Conservation (phyloP, 2,797 vertebrate genomes). For the Chelmon rostratus region DNA sequence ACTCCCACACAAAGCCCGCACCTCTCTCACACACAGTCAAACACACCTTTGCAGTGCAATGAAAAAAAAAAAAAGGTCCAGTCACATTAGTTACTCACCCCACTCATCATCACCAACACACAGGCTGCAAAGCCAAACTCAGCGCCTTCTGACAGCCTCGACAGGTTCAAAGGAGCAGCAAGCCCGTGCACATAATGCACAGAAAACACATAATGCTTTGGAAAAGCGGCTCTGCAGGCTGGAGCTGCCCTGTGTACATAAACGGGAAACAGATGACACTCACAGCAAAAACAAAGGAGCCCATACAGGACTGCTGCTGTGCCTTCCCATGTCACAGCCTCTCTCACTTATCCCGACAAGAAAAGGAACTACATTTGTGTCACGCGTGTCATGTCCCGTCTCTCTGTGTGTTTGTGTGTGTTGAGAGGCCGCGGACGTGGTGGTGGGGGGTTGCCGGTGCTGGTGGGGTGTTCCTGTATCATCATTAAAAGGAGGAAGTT, state of each 20-base stretch:
- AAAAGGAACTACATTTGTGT: conserved; percentile 55
- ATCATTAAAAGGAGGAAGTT: conserved; percentile 86
- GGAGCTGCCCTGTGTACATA: conserved; percentile 73
- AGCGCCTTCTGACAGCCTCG: conserved; percentile 60
- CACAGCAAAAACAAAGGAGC: conserved; percentile 62
- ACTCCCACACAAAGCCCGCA: conserved; percentile 45
- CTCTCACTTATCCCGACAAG: conserved; percentile 43
- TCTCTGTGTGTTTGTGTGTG: background rate
- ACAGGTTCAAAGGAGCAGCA: conserved; percentile 68
- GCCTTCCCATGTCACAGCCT: conserved; percentile 50
- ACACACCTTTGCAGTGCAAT: conserved; percentile 69
- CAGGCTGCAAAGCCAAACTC: conserved; percentile 55
- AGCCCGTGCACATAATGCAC: conserved; percentile 60
- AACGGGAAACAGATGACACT: conserved; percentile 70
- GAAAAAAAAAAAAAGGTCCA: conserved; percentile 30
- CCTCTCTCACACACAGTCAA: conserved; percentile 38
- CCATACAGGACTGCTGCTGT: conserved; percentile 47
- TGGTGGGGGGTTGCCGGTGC: background rate
- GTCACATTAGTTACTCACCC: conserved; percentile 75
- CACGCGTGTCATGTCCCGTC: conserved; percentile 45
- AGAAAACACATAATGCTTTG: conserved; percentile 50
- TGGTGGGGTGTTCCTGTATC: conserved; percentile 46
- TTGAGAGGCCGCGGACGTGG: background rate
- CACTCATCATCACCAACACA: conserved; percentile 76
- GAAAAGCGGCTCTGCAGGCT: conserved; percentile 57